Evolutionary conservation across 1,140 invertebrate genomes (phyloP).

Genomic region (Brachionus koreanus): DNA sequence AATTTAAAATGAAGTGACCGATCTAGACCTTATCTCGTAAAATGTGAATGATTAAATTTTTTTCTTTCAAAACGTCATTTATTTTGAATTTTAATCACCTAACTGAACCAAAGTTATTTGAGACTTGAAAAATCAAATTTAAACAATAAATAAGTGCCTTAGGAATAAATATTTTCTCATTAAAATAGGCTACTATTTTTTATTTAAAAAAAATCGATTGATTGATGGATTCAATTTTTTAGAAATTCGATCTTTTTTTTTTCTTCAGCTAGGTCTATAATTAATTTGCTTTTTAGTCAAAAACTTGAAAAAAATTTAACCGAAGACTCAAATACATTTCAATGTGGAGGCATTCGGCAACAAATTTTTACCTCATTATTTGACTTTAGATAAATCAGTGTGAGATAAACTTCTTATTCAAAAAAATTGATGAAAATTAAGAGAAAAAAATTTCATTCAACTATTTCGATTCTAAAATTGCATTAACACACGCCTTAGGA

Average conservation of each 20-base stretch:
- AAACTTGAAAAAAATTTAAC: not conserved
- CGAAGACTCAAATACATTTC: not conserved
- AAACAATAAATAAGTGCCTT: not conserved
- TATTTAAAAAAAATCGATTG: not conserved
- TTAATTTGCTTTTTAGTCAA: not conserved
- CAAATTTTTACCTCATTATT: too few species aligned
- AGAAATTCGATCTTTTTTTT: not conserved
- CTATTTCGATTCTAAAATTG: too few species aligned
- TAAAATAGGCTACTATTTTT: not conserved
- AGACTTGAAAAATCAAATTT: not conserved
- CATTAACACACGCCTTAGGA: too few species aligned
- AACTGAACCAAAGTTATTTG: not conserved
- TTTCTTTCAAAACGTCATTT: not conserved
- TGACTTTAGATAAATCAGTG: too few species aligned
- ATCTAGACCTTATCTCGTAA: not conserved
- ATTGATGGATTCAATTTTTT: not conserved
- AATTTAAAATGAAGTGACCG: not conserved
- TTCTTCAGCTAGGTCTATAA: not conserved
- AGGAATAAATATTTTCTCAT: not conserved
- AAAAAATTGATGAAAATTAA: not conserved
- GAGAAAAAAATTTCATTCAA: too few species aligned
- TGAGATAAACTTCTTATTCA: not conserved
- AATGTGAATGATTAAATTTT: not conserved
- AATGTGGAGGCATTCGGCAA: not conserved
- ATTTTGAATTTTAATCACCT: not conserved